These are phyloP conservation scores for Aethina tumida DNA, from an alignment of 1,140 invertebrate genomes.

Conservation along the genomic window DNA sequence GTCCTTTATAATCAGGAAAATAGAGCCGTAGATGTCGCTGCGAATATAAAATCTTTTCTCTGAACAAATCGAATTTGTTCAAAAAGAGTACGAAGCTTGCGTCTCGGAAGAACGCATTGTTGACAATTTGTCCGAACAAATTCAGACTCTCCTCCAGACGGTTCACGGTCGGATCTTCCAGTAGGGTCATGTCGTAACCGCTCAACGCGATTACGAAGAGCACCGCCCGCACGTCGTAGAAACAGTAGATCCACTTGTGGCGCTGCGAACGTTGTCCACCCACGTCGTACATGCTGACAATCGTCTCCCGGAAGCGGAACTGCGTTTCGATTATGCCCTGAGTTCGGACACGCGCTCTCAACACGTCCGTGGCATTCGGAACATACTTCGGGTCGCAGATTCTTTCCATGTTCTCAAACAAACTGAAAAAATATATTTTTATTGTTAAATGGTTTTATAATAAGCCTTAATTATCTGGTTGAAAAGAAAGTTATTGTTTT, in stretches of 20 bases:
- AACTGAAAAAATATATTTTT: slow-evolving; percentile 36
- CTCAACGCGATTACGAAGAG: slow-evolving; percentile 57
- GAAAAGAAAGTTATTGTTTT: neutral
- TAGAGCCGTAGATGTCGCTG: slow-evolving; percentile 48
- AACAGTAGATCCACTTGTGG: slow-evolving; percentile 68
- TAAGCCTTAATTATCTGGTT: no score
- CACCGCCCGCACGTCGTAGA: slow-evolving; percentile 55
- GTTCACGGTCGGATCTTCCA: slow-evolving; percentile 56
- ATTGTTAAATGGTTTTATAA: no score
- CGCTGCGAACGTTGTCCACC: slow-evolving; percentile 63
- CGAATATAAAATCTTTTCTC: slow-evolving; percentile 55
- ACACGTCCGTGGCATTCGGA: slow-evolving; percentile 61
- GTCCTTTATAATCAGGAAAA: slow-evolving; percentile 53
- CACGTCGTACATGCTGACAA: slow-evolving; percentile 53
- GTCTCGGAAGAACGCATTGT: slow-evolving; percentile 53
- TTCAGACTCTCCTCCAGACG: slow-evolving; percentile 54
- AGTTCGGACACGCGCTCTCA: slow-evolving; percentile 61
- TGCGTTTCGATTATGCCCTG: slow-evolving; percentile 69
- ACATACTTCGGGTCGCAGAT: slow-evolving; percentile 55
- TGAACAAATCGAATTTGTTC: slow-evolving; percentile 61
- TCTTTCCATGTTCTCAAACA: slow-evolving; percentile 60
- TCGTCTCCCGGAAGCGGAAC: slow-evolving; percentile 58
- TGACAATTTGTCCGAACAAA: slow-evolving; percentile 53
- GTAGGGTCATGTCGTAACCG: slow-evolving; percentile 55
- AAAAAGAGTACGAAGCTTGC: slow-evolving; percentile 58